Conservation (phyloP, 2,888 invertebrate genomes). For the Drosophila peninsularis region DNA sequence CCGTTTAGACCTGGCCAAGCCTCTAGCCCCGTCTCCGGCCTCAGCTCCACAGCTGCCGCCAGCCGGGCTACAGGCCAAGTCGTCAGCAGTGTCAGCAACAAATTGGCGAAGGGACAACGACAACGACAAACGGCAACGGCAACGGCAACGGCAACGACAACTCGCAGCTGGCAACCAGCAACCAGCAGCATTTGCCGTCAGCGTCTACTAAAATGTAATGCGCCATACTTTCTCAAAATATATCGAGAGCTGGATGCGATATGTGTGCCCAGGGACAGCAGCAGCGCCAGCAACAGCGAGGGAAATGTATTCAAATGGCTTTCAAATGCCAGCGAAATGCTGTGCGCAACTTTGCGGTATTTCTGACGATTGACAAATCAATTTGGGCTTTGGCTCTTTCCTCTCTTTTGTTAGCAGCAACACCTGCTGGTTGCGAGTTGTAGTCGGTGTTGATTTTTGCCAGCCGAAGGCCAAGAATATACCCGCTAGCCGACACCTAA, state of each 20-base stretch:
- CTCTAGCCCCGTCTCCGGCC: slow-evolving; percentile 21
- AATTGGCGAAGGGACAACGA: slow-evolving; percentile 76
- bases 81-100: slow-evolving; percentile 76
- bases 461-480: slow-evolving; percentile 61
- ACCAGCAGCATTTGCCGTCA: slow-evolving; percentile 65
- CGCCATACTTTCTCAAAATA: slow-evolving; percentile 66
- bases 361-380: slow-evolving; percentile 72
- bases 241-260: slow-evolving; percentile 39
- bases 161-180: slow-evolving; percentile 65
- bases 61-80: slow-evolving; percentile 44
- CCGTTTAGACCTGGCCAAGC: slow-evolving; percentile 64
- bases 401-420: slow-evolving; percentile 56
- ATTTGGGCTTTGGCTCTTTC: slow-evolving; percentile 65
- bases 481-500: slow-evolving; percentile 63
- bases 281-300: slow-evolving; percentile 10
- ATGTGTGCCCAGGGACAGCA: slow-evolving; percentile 16
- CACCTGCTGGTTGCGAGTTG: slow-evolving; percentile 57
- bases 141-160: slow-evolving; percentile 43
- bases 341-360: slow-evolving; percentile 72
- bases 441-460: slow-evolving; percentile 42
- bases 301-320: slow-evolving; percentile 74
- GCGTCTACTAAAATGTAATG: slow-evolving; percentile 65
- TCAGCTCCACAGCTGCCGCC: slow-evolving; percentile 7
- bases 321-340: slow-evolving; percentile 74
- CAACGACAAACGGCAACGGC: slow-evolving; percentile 33